phyloP scores from a whole-genome alignment of 2,113 vertebrate species.

The Telmatochromis sp. region DNA sequence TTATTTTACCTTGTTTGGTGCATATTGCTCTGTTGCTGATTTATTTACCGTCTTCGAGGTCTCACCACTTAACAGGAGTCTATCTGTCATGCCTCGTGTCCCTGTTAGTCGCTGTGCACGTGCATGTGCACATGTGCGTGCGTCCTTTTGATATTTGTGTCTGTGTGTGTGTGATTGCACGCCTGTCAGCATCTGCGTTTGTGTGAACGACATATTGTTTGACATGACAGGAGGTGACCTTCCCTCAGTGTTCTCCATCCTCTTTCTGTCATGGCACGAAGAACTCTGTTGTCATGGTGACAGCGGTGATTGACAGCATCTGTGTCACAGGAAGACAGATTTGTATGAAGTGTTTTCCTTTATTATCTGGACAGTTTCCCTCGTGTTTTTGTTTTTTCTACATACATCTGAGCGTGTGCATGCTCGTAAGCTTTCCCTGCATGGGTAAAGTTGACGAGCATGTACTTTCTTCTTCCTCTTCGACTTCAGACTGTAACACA shows the following conservation, averaged over 20 bases:
- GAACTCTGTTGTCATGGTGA: slow-evolving; percentile 61
- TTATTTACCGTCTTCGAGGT: slow-evolving; percentile 43
- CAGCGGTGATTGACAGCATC: slow-evolving; percentile 53
- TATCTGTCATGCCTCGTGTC: slow-evolving; percentile 15
- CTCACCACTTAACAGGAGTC: slow-evolving; percentile 38
- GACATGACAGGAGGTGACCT: slow-evolving; percentile 68
- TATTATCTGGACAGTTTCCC: slow-evolving; percentile 27
- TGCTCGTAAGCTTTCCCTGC: neutral
- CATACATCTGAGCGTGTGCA: neutral
- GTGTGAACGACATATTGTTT: slow-evolving; percentile 19
- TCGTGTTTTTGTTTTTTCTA: neutral
- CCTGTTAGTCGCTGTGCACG: neutral
- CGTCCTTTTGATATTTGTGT: neutral
- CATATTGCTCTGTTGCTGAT: slow-evolving; percentile 34
- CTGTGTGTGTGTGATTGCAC: neutral
- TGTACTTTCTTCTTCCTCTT: neutral
- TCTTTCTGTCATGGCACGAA: slow-evolving; percentile 39
- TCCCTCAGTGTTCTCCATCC: slow-evolving; percentile 47
- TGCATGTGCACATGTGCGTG: neutral
- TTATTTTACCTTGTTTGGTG: slow-evolving; percentile 28
- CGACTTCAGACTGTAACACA: neutral
- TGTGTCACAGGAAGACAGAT: slow-evolving; percentile 49
- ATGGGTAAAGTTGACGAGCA: neutral
- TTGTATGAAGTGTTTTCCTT: slow-evolving; percentile 39
- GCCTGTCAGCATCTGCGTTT: neutral